Conservation (phyloP, 2,797 vertebrate species). For the Macropus fuliginosus region DNA sequence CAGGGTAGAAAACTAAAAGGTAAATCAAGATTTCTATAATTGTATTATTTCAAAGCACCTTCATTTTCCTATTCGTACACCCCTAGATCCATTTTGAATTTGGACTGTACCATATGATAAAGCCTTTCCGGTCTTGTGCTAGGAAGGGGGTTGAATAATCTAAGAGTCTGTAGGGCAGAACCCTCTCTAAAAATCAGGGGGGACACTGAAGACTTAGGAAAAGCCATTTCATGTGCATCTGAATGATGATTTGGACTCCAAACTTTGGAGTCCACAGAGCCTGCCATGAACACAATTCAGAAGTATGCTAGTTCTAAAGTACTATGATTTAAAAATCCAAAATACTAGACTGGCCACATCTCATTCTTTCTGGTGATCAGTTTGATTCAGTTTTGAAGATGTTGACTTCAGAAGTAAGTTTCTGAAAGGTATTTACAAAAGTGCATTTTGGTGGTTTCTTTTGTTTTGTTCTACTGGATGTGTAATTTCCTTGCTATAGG, state of each 20-base stretch:
- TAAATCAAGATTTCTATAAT: not conserved
- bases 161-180: not conserved
- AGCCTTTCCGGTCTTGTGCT: not conserved
- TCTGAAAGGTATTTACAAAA: not conserved
- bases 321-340: not conserved
- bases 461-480: not conserved
- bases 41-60: not conserved
- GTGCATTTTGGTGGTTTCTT: not conserved
- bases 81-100: not conserved
- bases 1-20: not conserved
- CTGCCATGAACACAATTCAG: not conserved
- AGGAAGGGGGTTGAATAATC: not conserved
- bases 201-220: not conserved
- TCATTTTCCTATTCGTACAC: not conserved
- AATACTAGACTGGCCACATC: not conserved
- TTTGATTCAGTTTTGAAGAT: not conserved
- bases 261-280: not conserved
- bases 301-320: not conserved
- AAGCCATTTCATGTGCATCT: not conserved
- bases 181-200: not conserved
- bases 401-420: not conserved
- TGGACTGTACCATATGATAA: not conserved
- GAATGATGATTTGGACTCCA: not conserved
- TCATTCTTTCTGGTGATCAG: not conserved
- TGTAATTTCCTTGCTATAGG: not conserved